These are phyloP conservation scores for Aphaenogaster floridana DNA, from an alignment of 1,140 invertebrate species.

Conservation along the genomic window DNA sequence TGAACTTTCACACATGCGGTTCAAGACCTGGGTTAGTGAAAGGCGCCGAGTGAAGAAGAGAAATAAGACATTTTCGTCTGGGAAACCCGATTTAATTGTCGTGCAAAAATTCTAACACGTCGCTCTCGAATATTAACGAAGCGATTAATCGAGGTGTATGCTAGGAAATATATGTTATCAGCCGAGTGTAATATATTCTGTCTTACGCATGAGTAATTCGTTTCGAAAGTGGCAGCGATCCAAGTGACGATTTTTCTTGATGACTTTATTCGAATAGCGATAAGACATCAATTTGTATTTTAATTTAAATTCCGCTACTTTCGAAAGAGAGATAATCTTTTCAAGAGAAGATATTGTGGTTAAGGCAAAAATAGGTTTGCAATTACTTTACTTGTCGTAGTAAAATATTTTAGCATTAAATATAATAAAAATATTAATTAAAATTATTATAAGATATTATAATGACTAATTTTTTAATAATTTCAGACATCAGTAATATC, in stretches of 20 bases:
- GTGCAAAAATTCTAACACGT: constrained; percentile 7
- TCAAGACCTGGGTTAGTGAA: constrained; percentile 36
- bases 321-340: not conserved
- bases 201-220: not conserved
- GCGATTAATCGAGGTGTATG: not conserved
- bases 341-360: not conserved
- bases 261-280: not conserved
- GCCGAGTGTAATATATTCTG: not conserved
- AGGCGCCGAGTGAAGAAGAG: constrained; percentile 17
- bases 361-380: not conserved
- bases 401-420: not conserved
- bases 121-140: constrained; percentile 8
- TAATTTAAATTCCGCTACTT: not conserved
- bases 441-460: not conserved
- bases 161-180: not conserved
- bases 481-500: not conserved
- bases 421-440: not conserved
- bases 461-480: not conserved
- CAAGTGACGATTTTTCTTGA: not conserved
- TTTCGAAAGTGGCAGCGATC: not conserved
- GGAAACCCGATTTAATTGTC: not conserved
- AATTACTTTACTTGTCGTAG: not conserved
- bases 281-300: not conserved
- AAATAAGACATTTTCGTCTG: constrained; percentile 14
- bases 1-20: constrained; percentile 38